A percentile compares a stretch with the other conserved stretches of the same genome.
Conservation (phyloP, 2,888 invertebrate genomes). For the Tillus elongatus region DNA sequence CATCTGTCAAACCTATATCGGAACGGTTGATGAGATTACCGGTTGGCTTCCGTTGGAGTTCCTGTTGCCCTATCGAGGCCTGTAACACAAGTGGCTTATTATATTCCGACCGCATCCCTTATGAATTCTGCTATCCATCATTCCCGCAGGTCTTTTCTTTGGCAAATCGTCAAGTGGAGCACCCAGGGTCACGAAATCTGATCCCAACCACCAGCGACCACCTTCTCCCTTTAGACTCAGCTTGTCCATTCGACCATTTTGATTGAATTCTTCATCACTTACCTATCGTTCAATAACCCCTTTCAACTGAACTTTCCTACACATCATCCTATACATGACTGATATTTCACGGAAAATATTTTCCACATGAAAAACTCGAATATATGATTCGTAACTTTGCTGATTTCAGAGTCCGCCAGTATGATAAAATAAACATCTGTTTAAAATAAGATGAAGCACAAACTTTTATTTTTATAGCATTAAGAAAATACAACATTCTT, state of each 20-base stretch:
- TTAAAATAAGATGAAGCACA: too few relatives aligned
- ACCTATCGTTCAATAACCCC: conserved; percentile 19
- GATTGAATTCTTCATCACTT: conserved; percentile 29
- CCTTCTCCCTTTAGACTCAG: conserved; percentile 25
- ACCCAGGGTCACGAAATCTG: conserved; percentile 36
- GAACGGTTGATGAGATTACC: too few relatives aligned
- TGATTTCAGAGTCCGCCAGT: too few relatives aligned
- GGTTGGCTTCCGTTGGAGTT: too few relatives aligned
- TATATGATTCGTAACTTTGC: too few relatives aligned
- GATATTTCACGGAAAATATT: too few relatives aligned
- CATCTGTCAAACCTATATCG: too few relatives aligned
- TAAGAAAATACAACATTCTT: too few relatives aligned
- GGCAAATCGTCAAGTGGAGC: conserved; percentile 37
- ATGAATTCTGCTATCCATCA: conserved; percentile 38
- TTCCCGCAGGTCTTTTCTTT: conserved; percentile 33
- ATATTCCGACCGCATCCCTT: conserved; percentile 35
- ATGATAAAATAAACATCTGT: too few relatives aligned
- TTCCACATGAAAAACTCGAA: too few relatives aligned
- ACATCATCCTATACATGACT: background rate
- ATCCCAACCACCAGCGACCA: conserved; percentile 26
- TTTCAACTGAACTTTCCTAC: background rate
- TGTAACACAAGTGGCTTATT: conserved; percentile 36
- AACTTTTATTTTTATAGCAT: too few relatives aligned
- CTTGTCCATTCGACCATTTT: conserved; percentile 26
- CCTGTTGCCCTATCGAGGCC: too few relatives aligned